Evolutionary conservation across 2,888 invertebrate genomes (phyloP), one percentile per base, ranked within the genome.

Genomic region (Unio pictorum): DNA sequence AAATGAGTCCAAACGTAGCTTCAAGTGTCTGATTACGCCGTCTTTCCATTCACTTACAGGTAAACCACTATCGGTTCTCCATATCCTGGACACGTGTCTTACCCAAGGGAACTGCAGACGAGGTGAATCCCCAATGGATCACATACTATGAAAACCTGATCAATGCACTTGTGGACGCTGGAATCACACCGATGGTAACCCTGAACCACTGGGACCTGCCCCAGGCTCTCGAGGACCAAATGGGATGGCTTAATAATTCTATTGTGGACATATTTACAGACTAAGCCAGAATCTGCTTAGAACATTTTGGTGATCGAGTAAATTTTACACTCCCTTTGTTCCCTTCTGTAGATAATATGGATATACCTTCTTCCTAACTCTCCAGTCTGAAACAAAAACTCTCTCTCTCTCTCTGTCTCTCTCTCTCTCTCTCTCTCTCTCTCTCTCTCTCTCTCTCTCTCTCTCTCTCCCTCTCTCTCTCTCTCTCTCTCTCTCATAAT

Each of bases 121-220:
- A 34, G 23, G 55, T 95, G 45, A 95, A 94, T 85, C 90, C 91
- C 59, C 91, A 92, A 8, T 96, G 95, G 30, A 91, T 96, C n/a
- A 90, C 92, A 69, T 95, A 95, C 89, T 96, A 96, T 87, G 93
- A 93, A 83, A 92, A 93, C 78, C 89, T 96, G 62, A 94, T 96
- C 69, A 91, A 95, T 81, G 94, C 93, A 80, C 91, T 95, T 7
- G 74, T 94, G 15, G 91, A 89, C 1, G 91, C 91, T 34, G 78
- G 91, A 8, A 93, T 94, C 69, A 87, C 89, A 64, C 94, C 94
- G 18, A 82, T 90, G 79, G 87, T 92, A 15, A 93, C 92, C 91
- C 93, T 89, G 91, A 92, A 81, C 72, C 86, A 86, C 76, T 86
- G 83, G 85, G 90, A 90, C 76, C 81, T 89, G 58, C 90, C 90